A percentile compares a stretch with the other conserved stretches of the same genome.
These are phyloP conservation scores for Atrichornis clamosus DNA, from an alignment of 2,113 vertebrate genomes.

Conservation along the genomic window DNA sequence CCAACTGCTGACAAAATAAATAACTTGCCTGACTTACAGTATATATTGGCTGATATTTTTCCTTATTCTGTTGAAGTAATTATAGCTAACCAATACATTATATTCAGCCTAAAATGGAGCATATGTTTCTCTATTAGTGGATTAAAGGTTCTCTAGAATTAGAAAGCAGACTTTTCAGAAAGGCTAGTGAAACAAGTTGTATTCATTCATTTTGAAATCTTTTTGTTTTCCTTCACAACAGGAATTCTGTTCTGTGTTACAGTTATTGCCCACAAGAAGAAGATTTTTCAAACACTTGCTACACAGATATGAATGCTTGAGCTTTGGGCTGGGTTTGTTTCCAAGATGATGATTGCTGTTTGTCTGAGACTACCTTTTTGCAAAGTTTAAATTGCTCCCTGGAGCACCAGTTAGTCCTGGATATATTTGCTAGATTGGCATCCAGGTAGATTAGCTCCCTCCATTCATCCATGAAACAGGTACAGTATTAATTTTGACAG, in stretches of 20 bases:
- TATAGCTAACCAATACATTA: not conserved
- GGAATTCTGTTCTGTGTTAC: not conserved
- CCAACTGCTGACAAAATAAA: conserved; percentile 16
- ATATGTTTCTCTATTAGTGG: not conserved
- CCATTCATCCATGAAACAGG: not conserved
- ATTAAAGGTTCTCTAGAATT: not conserved
- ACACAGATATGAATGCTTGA: not conserved
- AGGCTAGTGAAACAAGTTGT: not conserved
- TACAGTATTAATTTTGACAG: not conserved
- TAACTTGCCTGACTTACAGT: conserved; percentile 8
- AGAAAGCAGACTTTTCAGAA: not conserved
- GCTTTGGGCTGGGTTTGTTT: not conserved
- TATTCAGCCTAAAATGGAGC: not conserved
- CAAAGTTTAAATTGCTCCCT: not conserved
- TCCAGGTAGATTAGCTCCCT: not conserved
- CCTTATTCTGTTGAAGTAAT: not conserved
- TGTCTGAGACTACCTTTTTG: not conserved
- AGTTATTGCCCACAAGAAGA: not conserved
- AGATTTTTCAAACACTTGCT: not conserved
- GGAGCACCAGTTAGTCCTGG: not conserved
- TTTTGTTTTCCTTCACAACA: not conserved
- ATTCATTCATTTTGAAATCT: not conserved
- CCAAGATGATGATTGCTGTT: not conserved
- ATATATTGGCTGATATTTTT: not conserved
- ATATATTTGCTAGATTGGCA: not conserved